Base-by-base conservation (phyloP, 2,888 invertebrate genomes). In the Coelopa pilipes region DNA sequence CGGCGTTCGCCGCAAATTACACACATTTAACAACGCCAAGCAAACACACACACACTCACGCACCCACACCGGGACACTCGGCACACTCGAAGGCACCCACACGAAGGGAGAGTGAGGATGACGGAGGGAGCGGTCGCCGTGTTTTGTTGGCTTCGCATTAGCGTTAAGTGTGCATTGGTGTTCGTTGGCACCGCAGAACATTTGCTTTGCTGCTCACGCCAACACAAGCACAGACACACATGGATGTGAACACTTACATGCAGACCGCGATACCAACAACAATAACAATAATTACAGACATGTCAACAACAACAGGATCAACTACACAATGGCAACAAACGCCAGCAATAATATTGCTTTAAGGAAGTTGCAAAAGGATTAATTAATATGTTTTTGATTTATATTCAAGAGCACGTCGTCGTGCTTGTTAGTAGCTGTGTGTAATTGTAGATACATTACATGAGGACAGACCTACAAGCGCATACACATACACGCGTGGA, bases 301-400 rank as follows among this genome's bases (percentile, higher is more conserved):
- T 24, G 34, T 11, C 10, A 53, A n/a, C 53, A n/a, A 53, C 53
- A 53, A 53, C 49, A 13, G 49, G 10, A 49, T n/a, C n/a, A n/a
- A n/a, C n/a, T 34, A 34, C 34, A 4, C 34, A 7, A 53, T 3
- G 53, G 53, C 53, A 53, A n/a, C 53, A 53, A 53, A n/a, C 10
- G 10, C 3, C 53, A 53, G n/a, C 53, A 13, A 53, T 34, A 34
- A 34, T 34, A 34, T 34, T 34, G 34, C 34, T n/a, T 34, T 34
- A 19, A 21, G 13, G 62, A 21, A 21, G 21, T 59, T 59, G 19
- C 62, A 13, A 62, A 62, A 62, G 45, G 62, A 62, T 62, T 62
- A 62, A 62, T 62, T 62, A 62, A 62, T 62, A 62, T 62, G 45
- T 62, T 62, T 60, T 62, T 62, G 62, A 62, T 62, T 62, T 62